Evolutionary conservation across 92 coral and sea anemone species (phyloP).

Genomic region (Chrysogorgia sp.): DNA sequence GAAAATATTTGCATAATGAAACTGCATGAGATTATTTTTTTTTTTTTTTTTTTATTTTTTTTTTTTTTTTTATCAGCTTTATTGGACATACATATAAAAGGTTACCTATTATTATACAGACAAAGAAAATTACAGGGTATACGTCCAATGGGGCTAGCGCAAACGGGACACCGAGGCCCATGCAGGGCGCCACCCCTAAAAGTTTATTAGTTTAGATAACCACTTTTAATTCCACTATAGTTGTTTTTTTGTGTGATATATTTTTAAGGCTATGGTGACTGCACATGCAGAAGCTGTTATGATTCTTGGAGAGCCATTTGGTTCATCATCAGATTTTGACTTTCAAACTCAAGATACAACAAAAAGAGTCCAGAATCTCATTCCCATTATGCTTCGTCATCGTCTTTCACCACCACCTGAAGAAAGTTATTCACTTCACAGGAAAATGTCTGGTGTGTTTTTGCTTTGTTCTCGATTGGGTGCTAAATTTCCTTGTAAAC

Average conservation of each 20-base stretch:
- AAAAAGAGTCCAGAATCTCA: slow-evolving; percentile 77
- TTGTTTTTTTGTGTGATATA: background rate
- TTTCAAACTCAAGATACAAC: slow-evolving; percentile 90
- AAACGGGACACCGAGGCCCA: too few species aligned
- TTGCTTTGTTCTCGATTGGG: slow-evolving; percentile 90
- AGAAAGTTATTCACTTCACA: slow-evolving; percentile 93
- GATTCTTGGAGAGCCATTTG: slow-evolving; percentile 96
- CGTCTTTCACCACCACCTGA: slow-evolving; percentile 99
- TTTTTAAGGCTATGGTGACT: slow-evolving; percentile 78
- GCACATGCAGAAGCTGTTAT: slow-evolving; percentile 97
- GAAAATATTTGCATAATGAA: background rate
- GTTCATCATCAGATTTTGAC: slow-evolving; percentile 67
- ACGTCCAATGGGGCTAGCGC: too few species aligned
- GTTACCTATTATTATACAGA: too few species aligned
- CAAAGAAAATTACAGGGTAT: too few species aligned
- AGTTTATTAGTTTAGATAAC: background rate
- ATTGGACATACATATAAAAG: too few species aligned
- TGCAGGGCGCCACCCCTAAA: background rate
- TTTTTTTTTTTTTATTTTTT: background rate
- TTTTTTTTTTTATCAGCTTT: too few species aligned
- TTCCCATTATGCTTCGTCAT: slow-evolving; percentile 98
- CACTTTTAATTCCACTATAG: background rate
- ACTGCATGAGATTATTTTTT: too few species aligned
- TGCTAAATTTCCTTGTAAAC: slow-evolving; percentile 78
- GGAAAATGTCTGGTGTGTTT: slow-evolving; percentile 96